These are phyloP conservation scores for Vultur gryphus DNA, from an alignment of 2,797 vertebrate genomes.

Conservation along the genomic window DNA sequence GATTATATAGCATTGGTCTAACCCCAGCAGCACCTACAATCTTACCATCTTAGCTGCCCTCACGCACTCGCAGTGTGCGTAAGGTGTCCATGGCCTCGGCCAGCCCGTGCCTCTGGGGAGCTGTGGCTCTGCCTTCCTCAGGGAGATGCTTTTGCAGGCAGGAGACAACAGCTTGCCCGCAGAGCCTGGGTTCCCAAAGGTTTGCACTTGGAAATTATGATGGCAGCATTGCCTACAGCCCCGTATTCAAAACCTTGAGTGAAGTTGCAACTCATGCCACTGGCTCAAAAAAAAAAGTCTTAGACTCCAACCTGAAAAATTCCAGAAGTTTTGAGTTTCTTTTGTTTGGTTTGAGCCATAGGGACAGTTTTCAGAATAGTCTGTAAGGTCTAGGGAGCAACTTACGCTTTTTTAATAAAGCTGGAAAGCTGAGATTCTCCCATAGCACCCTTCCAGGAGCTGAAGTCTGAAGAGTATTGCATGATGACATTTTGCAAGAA, in stretches of 20 bases:
- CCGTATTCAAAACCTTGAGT: background rate
- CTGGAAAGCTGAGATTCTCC: background rate
- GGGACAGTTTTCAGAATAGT: background rate
- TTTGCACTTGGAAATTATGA: background rate
- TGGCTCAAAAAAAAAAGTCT: background rate
- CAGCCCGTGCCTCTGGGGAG: background rate
- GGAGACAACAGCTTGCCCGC: background rate
- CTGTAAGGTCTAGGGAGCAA: background rate
- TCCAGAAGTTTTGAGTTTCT: background rate
- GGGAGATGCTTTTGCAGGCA: background rate
- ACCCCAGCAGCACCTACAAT: background rate
- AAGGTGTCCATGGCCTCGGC: background rate
- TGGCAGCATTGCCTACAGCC: background rate
- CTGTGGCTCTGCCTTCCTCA: background rate
- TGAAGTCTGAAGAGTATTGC: background rate
- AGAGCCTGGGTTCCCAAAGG: background rate
- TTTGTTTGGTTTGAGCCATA: background rate
- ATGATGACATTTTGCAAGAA: background rate
- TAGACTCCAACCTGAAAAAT: background rate
- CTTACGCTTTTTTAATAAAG: background rate
- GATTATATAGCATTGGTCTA: background rate
- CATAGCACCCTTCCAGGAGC: background rate
- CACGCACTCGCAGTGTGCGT: fast-evolving
- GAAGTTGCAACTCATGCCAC: background rate
- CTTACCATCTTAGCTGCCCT: background rate